Conservation (phyloP, 2,888 invertebrate species). For the Drosophila phalerata region DNA sequence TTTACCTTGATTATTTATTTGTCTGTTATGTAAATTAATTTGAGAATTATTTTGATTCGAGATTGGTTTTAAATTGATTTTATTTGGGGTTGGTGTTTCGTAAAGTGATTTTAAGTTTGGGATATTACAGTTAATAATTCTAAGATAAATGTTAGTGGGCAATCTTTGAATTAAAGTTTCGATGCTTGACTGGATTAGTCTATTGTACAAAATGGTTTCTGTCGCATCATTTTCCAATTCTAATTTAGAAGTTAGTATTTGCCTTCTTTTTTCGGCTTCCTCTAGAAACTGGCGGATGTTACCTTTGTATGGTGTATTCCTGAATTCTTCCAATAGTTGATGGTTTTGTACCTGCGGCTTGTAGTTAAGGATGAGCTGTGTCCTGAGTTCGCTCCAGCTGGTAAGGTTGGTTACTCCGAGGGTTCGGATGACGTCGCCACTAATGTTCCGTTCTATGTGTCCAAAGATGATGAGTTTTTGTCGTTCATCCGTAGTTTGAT, state of each 20-base stretch:
- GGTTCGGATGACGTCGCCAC: background rate
- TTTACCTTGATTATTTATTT: too few species aligned
- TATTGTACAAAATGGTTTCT: background rate
- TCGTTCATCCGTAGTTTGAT: background rate
- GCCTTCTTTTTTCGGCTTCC: slow-evolving; percentile 5
- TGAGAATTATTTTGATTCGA: background rate
- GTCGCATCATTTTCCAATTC: slow-evolving; percentile 7
- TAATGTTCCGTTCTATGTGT: background rate
- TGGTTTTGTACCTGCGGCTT: slow-evolving; percentile 2
- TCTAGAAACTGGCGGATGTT: background rate
- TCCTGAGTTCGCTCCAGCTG: background rate
- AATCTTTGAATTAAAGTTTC: slow-evolving; percentile 3
- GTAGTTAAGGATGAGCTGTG: slow-evolving; percentile 5
- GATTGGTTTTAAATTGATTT: background rate
- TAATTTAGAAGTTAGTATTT: slow-evolving; percentile 11
- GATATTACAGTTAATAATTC: background rate
- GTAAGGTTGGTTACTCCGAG: background rate
- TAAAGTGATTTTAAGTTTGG: background rate
- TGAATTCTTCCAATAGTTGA: slow-evolving; percentile 6
- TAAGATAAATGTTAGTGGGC: background rate
- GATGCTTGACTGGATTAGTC: background rate
- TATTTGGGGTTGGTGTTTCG: slow-evolving; percentile 4
- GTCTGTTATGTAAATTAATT: too few species aligned
- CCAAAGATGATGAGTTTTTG: background rate
- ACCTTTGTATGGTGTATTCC: slow-evolving; percentile 1